A percentile compares a stretch with the other conserved stretches of the same genome.
Conservation (phyloP, 2,113 vertebrate genomes). For the Fregata magnificens region DNA sequence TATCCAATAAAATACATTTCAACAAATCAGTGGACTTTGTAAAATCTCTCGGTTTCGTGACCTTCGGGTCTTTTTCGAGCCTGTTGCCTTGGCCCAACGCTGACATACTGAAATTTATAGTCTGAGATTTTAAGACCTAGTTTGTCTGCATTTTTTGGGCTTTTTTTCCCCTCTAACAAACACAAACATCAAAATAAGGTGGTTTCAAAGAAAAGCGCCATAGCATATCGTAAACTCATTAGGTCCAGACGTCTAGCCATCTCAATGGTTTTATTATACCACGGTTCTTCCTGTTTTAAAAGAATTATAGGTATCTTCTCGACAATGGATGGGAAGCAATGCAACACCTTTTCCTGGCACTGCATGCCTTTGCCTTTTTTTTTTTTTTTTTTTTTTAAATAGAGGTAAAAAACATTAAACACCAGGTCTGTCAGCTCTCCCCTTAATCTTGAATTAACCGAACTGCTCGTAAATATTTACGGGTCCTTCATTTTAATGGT, state of each 20-base stretch:
- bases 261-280: slow-evolving; percentile 96
- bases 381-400: not conserved
- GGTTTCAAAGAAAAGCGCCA: slow-evolving; percentile 90
- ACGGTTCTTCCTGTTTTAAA: slow-evolving; percentile 95
- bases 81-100: slow-evolving; percentile 41
- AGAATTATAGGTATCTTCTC: slow-evolving; percentile 84
- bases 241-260: slow-evolving; percentile 98
- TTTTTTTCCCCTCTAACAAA: slow-evolving; percentile 82
- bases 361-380: slow-evolving; percentile 17
- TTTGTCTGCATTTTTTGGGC: slow-evolving; percentile 84
- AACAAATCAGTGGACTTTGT: not conserved
- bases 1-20: slow-evolving; percentile 9
- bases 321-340: slow-evolving; percentile 82
- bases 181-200: slow-evolving; percentile 89
- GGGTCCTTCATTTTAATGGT: slow-evolving; percentile 60
- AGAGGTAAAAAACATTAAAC: slow-evolving; percentile 7
- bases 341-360: slow-evolving; percentile 82
- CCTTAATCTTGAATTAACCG: slow-evolving; percentile 40
- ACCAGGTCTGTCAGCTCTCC: not conserved
- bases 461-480: slow-evolving; percentile 60
- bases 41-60: not conserved
- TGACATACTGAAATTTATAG: slow-evolving; percentile 77
- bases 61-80: slow-evolving; percentile 12
- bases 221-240: slow-evolving; percentile 95
- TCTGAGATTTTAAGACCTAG: slow-evolving; percentile 74